Base-by-base conservation (phyloP, 2,113 vertebrate genomes). In the Paedocypris sp. region DNA sequence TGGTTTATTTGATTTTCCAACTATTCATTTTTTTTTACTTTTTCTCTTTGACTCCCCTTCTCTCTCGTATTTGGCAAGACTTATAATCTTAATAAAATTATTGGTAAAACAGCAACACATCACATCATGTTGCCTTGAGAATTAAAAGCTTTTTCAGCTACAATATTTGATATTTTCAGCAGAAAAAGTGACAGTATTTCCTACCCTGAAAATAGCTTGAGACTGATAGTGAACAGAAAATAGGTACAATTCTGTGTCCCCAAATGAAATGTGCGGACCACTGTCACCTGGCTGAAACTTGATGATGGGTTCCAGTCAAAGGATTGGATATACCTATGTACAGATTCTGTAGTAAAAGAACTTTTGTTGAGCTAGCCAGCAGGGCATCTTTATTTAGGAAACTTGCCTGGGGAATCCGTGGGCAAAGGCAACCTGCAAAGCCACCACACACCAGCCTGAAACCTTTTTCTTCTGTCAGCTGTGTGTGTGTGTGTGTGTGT, bases 231-330 rank as follows among this genome's bases (percentile, higher is more conserved):
- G 33, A 23, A 53, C n/a, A 53, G 32, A 25, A 53, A 13, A 15
- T 15, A 35, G 49, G 31, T 35, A n/a, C 31, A 15, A 15, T 35
- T 36, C n/a, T 36, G 11, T 8, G 19, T 52, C 19, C 11, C 29
- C 35, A 29, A 19, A 22, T 53, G 33, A 54, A 35, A 39, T 26
- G 51, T n/a, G 26, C n/a, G 20, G 20, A 26, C 11, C n/a, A 3
- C 51, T 38, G 51, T 39, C 33, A 53, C 51, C 33, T 35, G 4
- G 32, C 33, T 53, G 51, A 38, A 35, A 53, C 51, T 25, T 53
- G 33, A 53, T 53, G 50, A 53, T 53, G 50, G 50, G 50, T 53
- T 49, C 38, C 50, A 53, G 33, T 33, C 50, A 39, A 39, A 19
- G 12, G 31, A 38, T 5, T 53, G n/a, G 26, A 35, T 10, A 32